phyloP scores from a whole-genome alignment of 2,113 vertebrate genomes.

The Caloenas nicobarica region DNA sequence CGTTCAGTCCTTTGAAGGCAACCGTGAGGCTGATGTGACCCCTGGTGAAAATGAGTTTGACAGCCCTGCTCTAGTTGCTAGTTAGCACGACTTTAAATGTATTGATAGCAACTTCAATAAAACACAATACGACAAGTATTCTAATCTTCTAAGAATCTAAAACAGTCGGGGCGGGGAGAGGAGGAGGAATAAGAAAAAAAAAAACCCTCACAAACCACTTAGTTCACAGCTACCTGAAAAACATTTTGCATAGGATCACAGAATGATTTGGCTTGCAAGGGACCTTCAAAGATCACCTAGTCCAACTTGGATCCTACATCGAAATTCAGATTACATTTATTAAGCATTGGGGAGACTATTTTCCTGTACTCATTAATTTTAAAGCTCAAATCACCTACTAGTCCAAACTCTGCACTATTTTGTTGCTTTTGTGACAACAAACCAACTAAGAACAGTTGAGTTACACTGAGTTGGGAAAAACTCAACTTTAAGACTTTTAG shows the following conservation, averaged over 20 bases:
- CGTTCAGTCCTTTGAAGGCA: too few species aligned
- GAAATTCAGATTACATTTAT: not conserved
- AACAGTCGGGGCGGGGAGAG: not conserved
- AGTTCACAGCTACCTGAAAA: not conserved
- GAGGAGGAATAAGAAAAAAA: not conserved
- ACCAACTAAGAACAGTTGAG: not conserved
- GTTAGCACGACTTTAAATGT: not conserved
- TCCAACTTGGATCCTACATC: not conserved
- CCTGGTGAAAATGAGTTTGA: too few species aligned
- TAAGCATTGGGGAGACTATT: not conserved
- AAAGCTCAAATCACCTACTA: not conserved
- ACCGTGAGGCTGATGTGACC: too few species aligned
- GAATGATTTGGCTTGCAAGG: not conserved
- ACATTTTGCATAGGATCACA: not conserved
- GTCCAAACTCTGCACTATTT: not conserved
- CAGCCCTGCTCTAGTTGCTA: not conserved
- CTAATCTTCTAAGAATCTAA: not conserved
- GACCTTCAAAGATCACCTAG: not conserved
- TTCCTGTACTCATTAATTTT: not conserved
- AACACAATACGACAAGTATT: not conserved
- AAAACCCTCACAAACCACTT: not conserved
- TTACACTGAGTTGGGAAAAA: not conserved
- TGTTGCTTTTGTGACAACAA: not conserved
- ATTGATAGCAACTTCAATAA: not conserved
- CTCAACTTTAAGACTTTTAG: not conserved